phyloP scores from a whole-genome alignment of 2,113 vertebrate species.

The Cynoglossus semilaevis region DNA sequence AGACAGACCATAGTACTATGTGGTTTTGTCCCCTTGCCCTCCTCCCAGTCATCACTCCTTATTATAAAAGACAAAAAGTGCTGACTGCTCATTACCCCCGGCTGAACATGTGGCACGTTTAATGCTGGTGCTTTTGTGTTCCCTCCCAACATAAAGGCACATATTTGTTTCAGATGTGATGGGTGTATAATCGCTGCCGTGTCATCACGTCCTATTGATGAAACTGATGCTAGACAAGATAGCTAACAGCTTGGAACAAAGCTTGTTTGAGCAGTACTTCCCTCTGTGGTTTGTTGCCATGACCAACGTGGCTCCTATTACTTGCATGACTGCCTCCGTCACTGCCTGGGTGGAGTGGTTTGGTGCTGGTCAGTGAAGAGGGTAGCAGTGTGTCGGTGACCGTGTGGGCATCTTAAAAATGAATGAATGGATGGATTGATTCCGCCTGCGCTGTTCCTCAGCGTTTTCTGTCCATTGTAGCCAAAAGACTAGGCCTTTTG shows the following conservation, averaged over 20 bases:
- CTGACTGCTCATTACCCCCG: constrained; percentile 57
- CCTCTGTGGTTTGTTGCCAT: constrained; percentile 57
- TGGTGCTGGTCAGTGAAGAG: constrained; percentile 61
- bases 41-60: constrained; percentile 48
- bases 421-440: constrained; percentile 77
- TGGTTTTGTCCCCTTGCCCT: constrained; percentile 33
- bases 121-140: constrained; percentile 49
- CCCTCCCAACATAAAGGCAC: constrained; percentile 45
- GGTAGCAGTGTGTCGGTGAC: not conserved
- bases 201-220: constrained; percentile 68
- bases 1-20: constrained; percentile 8
- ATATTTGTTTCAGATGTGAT: constrained; percentile 60
- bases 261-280: constrained; percentile 67
- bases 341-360: constrained; percentile 50
- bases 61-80: constrained; percentile 55
- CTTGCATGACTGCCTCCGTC: constrained; percentile 53
- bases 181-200: constrained; percentile 61
- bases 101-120: constrained; percentile 51
- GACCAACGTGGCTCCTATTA: constrained; percentile 60
- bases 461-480: constrained; percentile 78
- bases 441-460: constrained; percentile 64
- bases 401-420: constrained; percentile 68
- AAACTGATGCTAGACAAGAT: constrained; percentile 68
- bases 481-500: constrained; percentile 74
- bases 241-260: constrained; percentile 69